A percentile compares a stretch with the other conserved stretches of the same genome.
These are phyloP conservation scores for Caiman crocodilus DNA, from an alignment of 2,797 vertebrate genomes.

Conservation along the genomic window DNA sequence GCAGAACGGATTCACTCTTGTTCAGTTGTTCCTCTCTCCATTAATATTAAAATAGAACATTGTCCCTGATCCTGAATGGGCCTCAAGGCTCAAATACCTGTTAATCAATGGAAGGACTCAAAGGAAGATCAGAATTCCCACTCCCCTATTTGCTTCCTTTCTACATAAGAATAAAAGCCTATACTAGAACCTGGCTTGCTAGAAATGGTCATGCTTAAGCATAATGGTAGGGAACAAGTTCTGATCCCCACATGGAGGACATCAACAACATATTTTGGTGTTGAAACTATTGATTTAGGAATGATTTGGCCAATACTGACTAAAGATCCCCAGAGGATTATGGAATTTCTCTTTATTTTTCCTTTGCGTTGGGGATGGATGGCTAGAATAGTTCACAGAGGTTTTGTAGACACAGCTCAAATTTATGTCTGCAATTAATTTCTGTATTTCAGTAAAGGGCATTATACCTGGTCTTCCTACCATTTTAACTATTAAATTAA, in stretches of 20 bases:
- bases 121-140: no score
- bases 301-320: not conserved
- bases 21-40: not conserved
- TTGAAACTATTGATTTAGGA: no score
- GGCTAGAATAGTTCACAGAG: slow-evolving; percentile 1
- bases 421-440: slow-evolving; percentile 48
- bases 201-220: no score
- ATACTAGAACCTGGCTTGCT: no score
- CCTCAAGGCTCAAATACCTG: no score
- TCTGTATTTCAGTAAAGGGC: not conserved
- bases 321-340: not conserved
- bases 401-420: slow-evolving; percentile 30
- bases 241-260: no score
- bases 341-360: slow-evolving; percentile 8
- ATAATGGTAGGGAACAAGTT: no score
- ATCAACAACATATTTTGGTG: no score
- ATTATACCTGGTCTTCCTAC: slow-evolving; percentile 41
- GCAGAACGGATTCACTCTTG: not conserved
- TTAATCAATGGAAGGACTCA: no score
- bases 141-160: no score
- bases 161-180: no score
- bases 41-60: not conserved
- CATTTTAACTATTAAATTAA: slow-evolving; percentile 69
- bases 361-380: not conserved
- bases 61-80: no score